Conservation (phyloP, 2,113 vertebrate genomes). For the Noturus placidus region DNA sequence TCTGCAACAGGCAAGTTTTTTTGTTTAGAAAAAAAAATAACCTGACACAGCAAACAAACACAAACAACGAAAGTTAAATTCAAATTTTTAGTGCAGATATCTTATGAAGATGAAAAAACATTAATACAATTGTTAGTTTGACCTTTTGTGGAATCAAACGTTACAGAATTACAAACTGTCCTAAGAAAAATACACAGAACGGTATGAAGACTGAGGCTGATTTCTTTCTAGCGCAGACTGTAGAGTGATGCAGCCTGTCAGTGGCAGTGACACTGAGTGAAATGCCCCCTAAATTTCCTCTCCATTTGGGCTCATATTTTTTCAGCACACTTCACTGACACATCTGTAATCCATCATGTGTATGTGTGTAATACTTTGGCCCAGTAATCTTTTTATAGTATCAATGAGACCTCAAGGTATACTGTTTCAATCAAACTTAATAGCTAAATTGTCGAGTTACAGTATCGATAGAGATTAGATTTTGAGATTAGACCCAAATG, state of each 20-base stretch:
- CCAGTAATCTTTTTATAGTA: background rate
- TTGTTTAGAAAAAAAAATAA: background rate
- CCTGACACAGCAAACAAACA: background rate
- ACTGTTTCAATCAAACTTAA: background rate
- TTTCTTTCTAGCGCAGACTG: background rate
- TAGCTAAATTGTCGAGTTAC: background rate
- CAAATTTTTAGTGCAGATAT: background rate
- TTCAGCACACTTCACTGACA: background rate
- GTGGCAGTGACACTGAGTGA: background rate
- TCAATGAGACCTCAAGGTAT: background rate
- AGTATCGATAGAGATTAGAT: background rate
- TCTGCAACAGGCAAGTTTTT: background rate
- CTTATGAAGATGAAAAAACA: background rate
- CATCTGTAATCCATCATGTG: background rate
- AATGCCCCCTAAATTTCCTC: background rate
- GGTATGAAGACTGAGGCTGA: background rate
- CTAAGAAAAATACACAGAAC: background rate
- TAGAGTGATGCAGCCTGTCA: background rate
- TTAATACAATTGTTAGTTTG: background rate
- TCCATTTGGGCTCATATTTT: background rate
- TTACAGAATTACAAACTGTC: background rate
- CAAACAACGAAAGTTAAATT: background rate
- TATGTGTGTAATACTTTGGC: background rate
- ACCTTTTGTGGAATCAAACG: background rate
- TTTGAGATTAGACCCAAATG: background rate